These are phyloP conservation scores for Novumbra hubbsi DNA, from an alignment of 2,797 vertebrate species.

Conservation along the genomic window DNA sequence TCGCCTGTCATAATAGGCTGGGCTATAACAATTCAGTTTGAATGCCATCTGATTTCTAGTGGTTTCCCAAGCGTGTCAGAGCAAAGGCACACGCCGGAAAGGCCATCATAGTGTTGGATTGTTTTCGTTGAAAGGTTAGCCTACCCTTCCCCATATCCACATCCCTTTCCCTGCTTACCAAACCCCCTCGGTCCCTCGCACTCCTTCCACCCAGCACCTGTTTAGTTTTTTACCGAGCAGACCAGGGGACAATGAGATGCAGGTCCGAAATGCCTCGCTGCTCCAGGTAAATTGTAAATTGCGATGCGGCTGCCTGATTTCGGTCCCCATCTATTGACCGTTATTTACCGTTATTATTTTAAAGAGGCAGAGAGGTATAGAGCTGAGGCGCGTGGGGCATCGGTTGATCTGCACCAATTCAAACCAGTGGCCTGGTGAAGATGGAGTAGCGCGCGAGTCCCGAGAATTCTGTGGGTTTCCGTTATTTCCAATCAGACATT, in stretches of 20 bases:
- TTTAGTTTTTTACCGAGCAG: conserved; percentile 17
- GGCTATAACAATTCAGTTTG: conserved; percentile 67
- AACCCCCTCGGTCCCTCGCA: conserved; percentile 33
- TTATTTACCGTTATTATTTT: conserved; percentile 74
- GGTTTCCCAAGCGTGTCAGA: conserved; percentile 73
- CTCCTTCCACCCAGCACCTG: conserved; percentile 11
- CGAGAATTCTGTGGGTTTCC: conserved; percentile 52
- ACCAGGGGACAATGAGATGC: conserved; percentile 58
- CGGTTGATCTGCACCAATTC: conserved; percentile 62
- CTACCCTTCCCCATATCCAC: conserved; percentile 49
- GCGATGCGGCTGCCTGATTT: conserved; percentile 67
- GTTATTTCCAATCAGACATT: conserved; percentile 74
- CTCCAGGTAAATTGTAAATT: conserved; percentile 72
- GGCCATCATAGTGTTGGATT: conserved; percentile 72
- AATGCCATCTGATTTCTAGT: conserved; percentile 74
- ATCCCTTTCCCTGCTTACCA: conserved; percentile 14
- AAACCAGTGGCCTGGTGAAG: conserved; percentile 72
- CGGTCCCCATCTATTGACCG: conserved; percentile 59
- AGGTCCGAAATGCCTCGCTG: conserved; percentile 71
- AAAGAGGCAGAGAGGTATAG: conserved; percentile 43
- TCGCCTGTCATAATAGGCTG: conserved; percentile 51
- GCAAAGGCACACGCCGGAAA: conserved; percentile 46
- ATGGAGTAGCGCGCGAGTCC: conserved; percentile 56
- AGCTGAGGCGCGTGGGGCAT: conserved; percentile 56
- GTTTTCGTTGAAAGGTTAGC: conserved; percentile 74